Evolutionary conservation across 2,888 invertebrate species (phyloP), one percentile per base, ranked within the genome.

Genomic region (Thereva nobilitata): DNA sequence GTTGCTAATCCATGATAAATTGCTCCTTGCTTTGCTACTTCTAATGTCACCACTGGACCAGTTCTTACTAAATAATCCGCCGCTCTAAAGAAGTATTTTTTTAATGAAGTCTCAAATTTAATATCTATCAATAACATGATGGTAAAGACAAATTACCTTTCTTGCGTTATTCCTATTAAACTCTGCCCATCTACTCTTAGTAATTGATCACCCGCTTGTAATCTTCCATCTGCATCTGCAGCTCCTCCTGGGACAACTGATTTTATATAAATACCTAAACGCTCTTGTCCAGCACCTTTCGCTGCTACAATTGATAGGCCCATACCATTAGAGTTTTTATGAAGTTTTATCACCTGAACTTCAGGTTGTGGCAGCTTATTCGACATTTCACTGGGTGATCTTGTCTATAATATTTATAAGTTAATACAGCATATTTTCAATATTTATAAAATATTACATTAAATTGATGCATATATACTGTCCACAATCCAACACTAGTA

Each of bases 221-320:
- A 84, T 57, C 97, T 86, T 1, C 97, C 97, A 84, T 99, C 97
- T 67, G 90, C 89, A 78, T 93, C 93, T 3, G 94, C 94, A 67
- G 94, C 93, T 47, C 94, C 94, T 65, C 93, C 96, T 69, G 95
- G 90, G 45, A 99, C 97, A 38, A 99, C 97, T 23, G 97, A 97
- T 83, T 99, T 99, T 72, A 99, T 96, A 83, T 98, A 99, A 79
- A 99, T 99, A 53, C 99, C 98, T 70, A 95, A 84, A 74, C 94
- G 88, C 75, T 88, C 87, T 77, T 92, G 91, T 4, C 89, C 89
- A 57, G 89, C 87, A 35, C 91, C 91, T 86, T 96, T 96, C 37
- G 98, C 98, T 7, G 98, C 98, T 4, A 99, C 97, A 75, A 99
- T 99, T 77, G 97, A 97, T 74, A 99, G 86, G 8, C 99, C 99